Evolutionary conservation across 1,140 invertebrate species (phyloP).

Genomic region (Ceratosolen solmsi): DNA sequence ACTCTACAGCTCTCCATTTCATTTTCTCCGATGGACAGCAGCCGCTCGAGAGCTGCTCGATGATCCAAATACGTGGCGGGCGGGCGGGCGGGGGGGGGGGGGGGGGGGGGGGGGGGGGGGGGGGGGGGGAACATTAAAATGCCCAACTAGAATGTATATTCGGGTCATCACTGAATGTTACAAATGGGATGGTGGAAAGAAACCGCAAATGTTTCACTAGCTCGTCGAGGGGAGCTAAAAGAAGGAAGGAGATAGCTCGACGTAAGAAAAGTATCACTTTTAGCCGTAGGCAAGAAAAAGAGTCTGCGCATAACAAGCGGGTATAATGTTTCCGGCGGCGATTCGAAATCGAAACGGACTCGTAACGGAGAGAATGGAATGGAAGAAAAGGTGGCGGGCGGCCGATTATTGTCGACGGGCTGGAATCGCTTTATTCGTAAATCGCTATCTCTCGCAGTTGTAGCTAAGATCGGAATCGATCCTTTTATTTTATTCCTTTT

Average conservation of each 20-base stretch:
- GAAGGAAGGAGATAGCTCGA: neutral
- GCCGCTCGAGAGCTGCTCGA: no score
- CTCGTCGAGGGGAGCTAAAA: neutral
- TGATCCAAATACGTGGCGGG: neutral
- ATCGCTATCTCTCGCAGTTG: constrained; percentile 25
- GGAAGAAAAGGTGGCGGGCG: constrained; percentile 19
- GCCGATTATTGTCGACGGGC: constrained; percentile 15
- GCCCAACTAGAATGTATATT: no score
- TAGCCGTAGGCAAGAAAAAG: neutral
- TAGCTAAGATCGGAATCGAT: constrained; percentile 28
- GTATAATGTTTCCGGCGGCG: constrained; percentile 44
- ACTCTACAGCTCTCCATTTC: neutral
- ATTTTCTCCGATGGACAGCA: constrained; percentile 7
- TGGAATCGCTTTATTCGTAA: constrained; percentile 7
- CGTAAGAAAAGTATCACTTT: constrained; percentile 41
- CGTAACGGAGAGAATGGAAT: constrained; percentile 10
- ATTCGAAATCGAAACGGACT: constrained; percentile 53
- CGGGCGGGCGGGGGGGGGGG: no score
- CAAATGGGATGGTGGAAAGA: no score
- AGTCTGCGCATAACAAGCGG: constrained; percentile 21
- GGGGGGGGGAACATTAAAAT: neutral
- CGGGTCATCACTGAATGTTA: no score
- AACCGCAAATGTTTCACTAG: constrained; percentile 40
- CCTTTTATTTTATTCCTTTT: no score
- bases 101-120: no score